phyloP scores from a whole-genome alignment of 2,797 vertebrate genomes.

The Semaprochilodus insignis region DNA sequence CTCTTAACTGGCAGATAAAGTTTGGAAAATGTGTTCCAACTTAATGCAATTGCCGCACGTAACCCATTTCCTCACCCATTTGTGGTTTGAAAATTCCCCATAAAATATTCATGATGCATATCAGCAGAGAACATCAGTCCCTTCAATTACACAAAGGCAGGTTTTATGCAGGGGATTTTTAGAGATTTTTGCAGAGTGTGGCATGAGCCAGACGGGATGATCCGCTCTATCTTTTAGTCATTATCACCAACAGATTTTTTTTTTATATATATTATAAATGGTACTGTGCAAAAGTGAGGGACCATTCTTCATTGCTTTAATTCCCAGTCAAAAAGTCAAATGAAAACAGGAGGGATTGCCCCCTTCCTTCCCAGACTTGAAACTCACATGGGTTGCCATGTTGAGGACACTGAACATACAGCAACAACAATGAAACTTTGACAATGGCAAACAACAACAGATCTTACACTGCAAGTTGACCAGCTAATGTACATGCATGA shows the following conservation, averaged over 20 bases:
- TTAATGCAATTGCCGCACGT: slow-evolving; percentile 64
- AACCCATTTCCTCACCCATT: slow-evolving; percentile 68
- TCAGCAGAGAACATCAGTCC: slow-evolving; percentile 62
- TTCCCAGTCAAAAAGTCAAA: too few relatives aligned
- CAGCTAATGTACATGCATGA: too few relatives aligned
- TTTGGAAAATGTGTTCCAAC: slow-evolving; percentile 62
- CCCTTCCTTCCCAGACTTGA: too few relatives aligned
- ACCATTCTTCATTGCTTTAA: too few relatives aligned
- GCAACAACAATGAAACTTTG: too few relatives aligned
- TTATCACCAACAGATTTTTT: slow-evolving; percentile 57
- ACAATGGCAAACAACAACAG: too few relatives aligned
- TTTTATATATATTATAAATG: neutral
- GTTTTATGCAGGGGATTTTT: slow-evolving; percentile 70
- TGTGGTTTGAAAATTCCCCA: slow-evolving; percentile 66
- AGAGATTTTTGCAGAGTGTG: slow-evolving; percentile 18
- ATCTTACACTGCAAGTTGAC: too few relatives aligned
- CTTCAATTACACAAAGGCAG: slow-evolving; percentile 69
- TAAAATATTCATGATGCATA: slow-evolving; percentile 76
- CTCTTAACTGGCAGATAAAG: slow-evolving; percentile 62
- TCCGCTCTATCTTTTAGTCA: slow-evolving; percentile 53
- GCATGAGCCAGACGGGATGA: slow-evolving; percentile 52
- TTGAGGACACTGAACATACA: too few relatives aligned
- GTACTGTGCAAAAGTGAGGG: too few relatives aligned
- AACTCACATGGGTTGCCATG: too few relatives aligned
- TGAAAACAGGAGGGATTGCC: too few relatives aligned